A percentile compares a stretch with the other conserved stretches of the same genome.
Evolutionary conservation across 2,888 invertebrate species (phyloP).

Genomic region (Philopedon plagiatum): DNA sequence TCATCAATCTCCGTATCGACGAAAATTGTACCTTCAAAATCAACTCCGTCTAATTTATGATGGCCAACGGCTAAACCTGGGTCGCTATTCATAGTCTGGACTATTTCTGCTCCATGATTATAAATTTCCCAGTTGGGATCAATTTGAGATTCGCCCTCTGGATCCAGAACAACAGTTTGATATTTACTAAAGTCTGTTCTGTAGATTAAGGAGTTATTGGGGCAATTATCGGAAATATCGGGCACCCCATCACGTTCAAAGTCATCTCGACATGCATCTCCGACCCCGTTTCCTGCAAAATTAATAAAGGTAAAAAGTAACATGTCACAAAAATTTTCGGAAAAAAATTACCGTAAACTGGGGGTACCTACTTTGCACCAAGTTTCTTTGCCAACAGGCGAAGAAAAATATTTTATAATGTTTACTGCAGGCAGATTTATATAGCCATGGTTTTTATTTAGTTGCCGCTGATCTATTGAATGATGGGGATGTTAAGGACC

Average conservation of each 20-base stretch:
- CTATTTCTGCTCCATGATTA: conserved; percentile 91
- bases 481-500: no score
- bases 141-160: conserved; percentile 92
- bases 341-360: no score
- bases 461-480: no score
- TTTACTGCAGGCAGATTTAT: no score
- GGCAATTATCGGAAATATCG: conserved; percentile 91
- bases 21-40: conserved; percentile 96
- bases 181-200: conserved; percentile 94
- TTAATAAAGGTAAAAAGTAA: no score
- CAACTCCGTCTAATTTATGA: conserved; percentile 91
- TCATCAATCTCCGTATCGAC: conserved; percentile 94
- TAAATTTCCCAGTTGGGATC: conserved; percentile 93
- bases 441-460: no score
- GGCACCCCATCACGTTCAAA: conserved; percentile 85
- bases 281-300: conserved; percentile 79
- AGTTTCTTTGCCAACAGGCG: no score
- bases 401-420: no score
- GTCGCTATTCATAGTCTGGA: conserved; percentile 95
- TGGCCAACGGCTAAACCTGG: conserved; percentile 95
- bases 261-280: conserved; percentile 90
- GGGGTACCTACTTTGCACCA: no score
- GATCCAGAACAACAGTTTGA: conserved; percentile 92
- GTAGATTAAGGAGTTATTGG: conserved; percentile 92
- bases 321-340: no score